A percentile compares a stretch with the other conserved stretches of the same genome.
Evolutionary conservation across 2,113 vertebrate species (phyloP).

Genomic region (Neogobius melanostomus): DNA sequence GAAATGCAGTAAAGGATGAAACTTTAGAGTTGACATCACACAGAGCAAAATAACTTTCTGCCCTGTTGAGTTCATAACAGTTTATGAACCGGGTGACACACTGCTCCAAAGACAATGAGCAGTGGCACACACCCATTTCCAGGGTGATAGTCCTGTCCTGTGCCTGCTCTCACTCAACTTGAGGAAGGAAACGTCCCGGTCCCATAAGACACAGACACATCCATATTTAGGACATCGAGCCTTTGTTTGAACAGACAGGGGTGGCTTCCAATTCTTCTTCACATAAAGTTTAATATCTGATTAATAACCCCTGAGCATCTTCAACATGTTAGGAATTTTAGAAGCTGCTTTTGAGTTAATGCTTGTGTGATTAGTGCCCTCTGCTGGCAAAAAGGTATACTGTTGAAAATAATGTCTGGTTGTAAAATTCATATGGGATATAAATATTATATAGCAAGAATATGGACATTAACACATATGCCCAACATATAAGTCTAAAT

Average conservation of each 20-base stretch:
- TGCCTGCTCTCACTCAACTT: slow-evolving; percentile 85
- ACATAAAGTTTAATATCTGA: slow-evolving; percentile 87
- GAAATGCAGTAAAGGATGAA: no score
- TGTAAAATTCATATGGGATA: not conserved
- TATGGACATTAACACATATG: not conserved
- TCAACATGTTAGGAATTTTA: not conserved
- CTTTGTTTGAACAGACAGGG: slow-evolving; percentile 87
- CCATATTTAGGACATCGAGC: slow-evolving; percentile 85
- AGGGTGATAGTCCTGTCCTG: slow-evolving; percentile 58
- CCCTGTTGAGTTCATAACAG: slow-evolving; percentile 20
- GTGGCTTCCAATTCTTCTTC: slow-evolving; percentile 84
- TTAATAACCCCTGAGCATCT: slow-evolving; percentile 78
- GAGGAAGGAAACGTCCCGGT: slow-evolving; percentile 89
- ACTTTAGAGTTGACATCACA: no score
- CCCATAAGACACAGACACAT: slow-evolving; percentile 77
- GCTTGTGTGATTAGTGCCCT: slow-evolving; percentile 16
- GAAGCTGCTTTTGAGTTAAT: not conserved
- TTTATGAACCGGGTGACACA: slow-evolving; percentile 13
- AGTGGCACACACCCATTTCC: slow-evolving; percentile 50
- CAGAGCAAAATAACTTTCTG: not conserved
- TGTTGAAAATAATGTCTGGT: not conserved
- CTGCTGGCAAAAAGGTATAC: slow-evolving; percentile 42
- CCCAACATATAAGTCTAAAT: no score
- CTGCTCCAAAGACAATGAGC: slow-evolving; percentile 23
- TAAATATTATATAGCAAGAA: not conserved